Percentiles rank a stretch among this genome's conserved stretches.
Conservation (phyloP, 1,140 invertebrate species). For the Lasioglossum baleicum region DNA sequence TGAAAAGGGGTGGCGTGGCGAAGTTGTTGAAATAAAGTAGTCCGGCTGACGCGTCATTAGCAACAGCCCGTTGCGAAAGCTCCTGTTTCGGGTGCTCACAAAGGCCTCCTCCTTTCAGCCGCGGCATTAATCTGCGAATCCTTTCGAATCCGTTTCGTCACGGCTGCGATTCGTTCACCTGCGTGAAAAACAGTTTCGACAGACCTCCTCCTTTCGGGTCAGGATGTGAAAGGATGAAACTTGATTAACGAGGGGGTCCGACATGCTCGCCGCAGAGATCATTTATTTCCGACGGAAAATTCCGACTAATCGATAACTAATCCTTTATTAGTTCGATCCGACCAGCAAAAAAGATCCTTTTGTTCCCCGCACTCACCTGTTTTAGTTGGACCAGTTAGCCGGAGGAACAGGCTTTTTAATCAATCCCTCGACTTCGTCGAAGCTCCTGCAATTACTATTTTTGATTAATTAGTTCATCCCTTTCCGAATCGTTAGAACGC, state of each 20-base stretch:
- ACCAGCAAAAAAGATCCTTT: background rate
- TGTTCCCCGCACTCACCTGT: background rate
- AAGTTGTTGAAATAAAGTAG: slow-evolving; percentile 47
- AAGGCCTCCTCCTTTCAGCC: slow-evolving; percentile 15
- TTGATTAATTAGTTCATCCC: too few relatives aligned
- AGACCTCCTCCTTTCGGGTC: background rate
- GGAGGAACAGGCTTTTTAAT: too few relatives aligned
- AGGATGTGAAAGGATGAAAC: slow-evolving; percentile 17
- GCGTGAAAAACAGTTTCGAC: slow-evolving; percentile 14
- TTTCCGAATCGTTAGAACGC: too few relatives aligned
- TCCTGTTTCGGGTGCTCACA: slow-evolving; percentile 1
- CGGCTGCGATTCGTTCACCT: slow-evolving; percentile 30
- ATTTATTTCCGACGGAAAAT: slow-evolving; percentile 45
- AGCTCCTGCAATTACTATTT: too few relatives aligned
- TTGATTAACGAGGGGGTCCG: slow-evolving; percentile 27
- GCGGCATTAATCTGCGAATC: slow-evolving; percentile 23
- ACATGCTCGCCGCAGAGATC: slow-evolving; percentile 18
- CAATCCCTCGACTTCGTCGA: too few relatives aligned
- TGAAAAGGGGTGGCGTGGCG: slow-evolving; percentile 12
- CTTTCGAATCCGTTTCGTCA: slow-evolving; percentile 36
- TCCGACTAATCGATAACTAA: slow-evolving; percentile 35
- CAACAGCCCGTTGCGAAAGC: background rate
- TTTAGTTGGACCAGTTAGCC: too few relatives aligned
- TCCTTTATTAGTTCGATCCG: slow-evolving; percentile 37
- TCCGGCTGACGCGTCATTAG: slow-evolving; percentile 41